These are phyloP conservation scores for Pammene aurita DNA, from an alignment of 2,888 invertebrate species.

Conservation along the genomic window DNA sequence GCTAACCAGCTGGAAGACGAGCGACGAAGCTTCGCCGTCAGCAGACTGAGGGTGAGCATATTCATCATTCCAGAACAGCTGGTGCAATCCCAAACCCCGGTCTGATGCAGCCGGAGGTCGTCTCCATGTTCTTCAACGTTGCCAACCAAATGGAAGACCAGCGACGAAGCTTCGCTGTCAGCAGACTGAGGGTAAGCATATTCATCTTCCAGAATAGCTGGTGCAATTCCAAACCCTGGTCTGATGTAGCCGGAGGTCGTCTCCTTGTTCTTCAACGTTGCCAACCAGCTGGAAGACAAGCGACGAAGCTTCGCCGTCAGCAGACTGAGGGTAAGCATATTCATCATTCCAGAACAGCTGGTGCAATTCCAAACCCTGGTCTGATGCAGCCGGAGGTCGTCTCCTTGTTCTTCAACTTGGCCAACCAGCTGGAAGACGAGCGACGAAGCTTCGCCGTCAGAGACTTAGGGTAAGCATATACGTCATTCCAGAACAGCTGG, in stretches of 20 bases:
- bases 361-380: too few relatives aligned
- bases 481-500: constrained; percentile 64
- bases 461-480: constrained; percentile 63
- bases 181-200: constrained; percentile 64
- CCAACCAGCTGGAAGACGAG: too few relatives aligned
- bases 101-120: constrained; percentile 75
- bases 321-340: constrained; percentile 63
- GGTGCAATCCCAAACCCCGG: constrained; percentile 64
- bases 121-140: constrained; percentile 75
- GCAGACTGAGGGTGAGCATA: constrained; percentile 64
- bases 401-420: too few relatives aligned
- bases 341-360: too few relatives aligned
- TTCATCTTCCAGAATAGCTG: constrained; percentile 56
- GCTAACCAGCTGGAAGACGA: constrained; percentile 76
- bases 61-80: constrained; percentile 56
- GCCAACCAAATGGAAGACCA: constrained; percentile 78
- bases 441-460: constrained; percentile 71
- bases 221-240: constrained; percentile 66
- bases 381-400: too few relatives aligned
- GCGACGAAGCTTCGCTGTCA: constrained; percentile 70
- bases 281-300: constrained; percentile 75
- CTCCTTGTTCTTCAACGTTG: constrained; percentile 74
- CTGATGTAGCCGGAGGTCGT: constrained; percentile 76
- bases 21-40: constrained; percentile 70
- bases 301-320: constrained; percentile 71